Base-by-base conservation (phyloP, 2,888 invertebrate genomes). In the Sialis fuliginosa region DNA sequence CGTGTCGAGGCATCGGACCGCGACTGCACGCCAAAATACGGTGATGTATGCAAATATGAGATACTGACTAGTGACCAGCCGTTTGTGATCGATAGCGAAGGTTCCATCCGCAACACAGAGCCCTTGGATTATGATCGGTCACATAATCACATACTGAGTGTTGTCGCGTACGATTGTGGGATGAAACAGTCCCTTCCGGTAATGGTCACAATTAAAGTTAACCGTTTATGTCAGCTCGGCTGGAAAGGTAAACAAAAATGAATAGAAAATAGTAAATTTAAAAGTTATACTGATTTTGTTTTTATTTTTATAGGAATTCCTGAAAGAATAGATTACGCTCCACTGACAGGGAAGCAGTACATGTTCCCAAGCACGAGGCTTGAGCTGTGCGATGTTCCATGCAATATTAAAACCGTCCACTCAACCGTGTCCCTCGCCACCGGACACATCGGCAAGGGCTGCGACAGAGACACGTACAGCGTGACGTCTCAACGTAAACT, bases 1-100 rank as follows among this genome's bases (percentile, higher is more conserved):
- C 77, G 89, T 5, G 87, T 97, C 5, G 85, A 89, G 60, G 96
- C 97, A 4, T 79, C 81, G 0, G 97, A 97, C 63, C 74, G 85
- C 46, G 96, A 97, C 67, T 93, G 93, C 65, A 91, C 93, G n/a
- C 89, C 90, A 39, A 79, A 88, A 48, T 93, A 83, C 63, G 91
- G 91, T 1, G 91, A 92, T 62, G 91, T 97, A 47, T 97, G 97
- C 79, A 91, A 91, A 64, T 98, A 96, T 68, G 91, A 96, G 66
- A 92, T 97, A 53, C 71, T 92, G 45, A 93, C 90, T 1, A 80
- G 82, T 51, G 89, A 92, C 55, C 86, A 87, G 54, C 89, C 89
- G 1, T 96, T 96, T 64, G 77, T 79, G 47, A 88, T 96, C 58
- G 89, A 92, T 63, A 85, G 86, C 61, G 89, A 92, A 61, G 96